Evolutionary conservation across 2,888 invertebrate genomes (phyloP).

Genomic region (Melipona beecheii): DNA sequence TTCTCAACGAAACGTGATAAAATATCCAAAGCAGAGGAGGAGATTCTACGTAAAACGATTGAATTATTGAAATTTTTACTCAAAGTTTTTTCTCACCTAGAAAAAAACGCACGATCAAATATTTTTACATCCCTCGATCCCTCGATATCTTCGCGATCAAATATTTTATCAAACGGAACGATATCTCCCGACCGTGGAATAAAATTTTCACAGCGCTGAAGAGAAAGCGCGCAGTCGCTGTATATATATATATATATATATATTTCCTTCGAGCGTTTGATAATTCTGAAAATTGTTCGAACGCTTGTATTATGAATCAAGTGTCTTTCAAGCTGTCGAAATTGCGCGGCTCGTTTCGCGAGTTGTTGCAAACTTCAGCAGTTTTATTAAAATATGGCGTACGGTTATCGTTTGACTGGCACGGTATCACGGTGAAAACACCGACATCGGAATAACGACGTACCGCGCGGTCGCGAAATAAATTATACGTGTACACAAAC

Average conservation of each 20-base stretch:
- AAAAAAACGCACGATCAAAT: too few species aligned
- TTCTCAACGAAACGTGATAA: too few species aligned
- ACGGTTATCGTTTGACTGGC: slow-evolving; percentile 19
- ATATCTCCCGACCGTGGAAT: background rate
- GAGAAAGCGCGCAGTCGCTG: too few species aligned
- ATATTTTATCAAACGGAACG: background rate
- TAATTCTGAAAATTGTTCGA: background rate
- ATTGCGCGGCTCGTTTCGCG: background rate
- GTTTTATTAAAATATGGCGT: slow-evolving; percentile 40
- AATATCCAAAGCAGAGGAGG: too few species aligned
- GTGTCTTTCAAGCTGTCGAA: background rate
- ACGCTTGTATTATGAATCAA: background rate
- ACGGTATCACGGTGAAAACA: slow-evolving; percentile 28
- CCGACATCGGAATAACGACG: slow-evolving; percentile 15
- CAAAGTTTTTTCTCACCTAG: too few species aligned
- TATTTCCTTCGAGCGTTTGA: background rate
- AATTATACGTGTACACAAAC: slow-evolving; percentile 30
- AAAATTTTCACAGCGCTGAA: background rate
- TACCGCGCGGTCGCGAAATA: slow-evolving; percentile 26
- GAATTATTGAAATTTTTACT: too few species aligned
- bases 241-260: too few species aligned
- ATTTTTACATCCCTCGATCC: too few species aligned
- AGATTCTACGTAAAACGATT: too few species aligned
- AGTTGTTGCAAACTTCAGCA: slow-evolving; percentile 4
- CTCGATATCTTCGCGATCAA: too few species aligned